Conservation (phyloP, 92 coral and sea anemone species). For the Porites divaricata region DNA sequence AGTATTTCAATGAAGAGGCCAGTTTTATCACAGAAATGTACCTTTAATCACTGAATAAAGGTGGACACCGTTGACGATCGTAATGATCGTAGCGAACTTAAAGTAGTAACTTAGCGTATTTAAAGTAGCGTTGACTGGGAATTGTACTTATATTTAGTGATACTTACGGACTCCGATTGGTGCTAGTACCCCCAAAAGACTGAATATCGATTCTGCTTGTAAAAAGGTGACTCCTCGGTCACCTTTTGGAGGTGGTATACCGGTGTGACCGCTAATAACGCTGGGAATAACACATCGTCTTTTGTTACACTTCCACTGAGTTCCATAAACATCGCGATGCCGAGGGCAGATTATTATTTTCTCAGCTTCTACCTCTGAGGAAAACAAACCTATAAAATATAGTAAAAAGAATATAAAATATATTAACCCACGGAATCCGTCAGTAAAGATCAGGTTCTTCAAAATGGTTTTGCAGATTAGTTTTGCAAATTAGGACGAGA, state of each 20-base stretch:
- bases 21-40: too few relatives aligned
- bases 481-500: too few relatives aligned
- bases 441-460: background rate
- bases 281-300: constrained; percentile 11
- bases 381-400: constrained; percentile 4
- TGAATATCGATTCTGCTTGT: background rate
- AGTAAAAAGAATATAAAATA: background rate
- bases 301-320: constrained; percentile 23
- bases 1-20: too few relatives aligned
- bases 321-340: constrained; percentile 23
- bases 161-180: constrained; percentile 13
- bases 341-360: constrained; percentile 20
- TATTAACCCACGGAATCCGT: background rate
- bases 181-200: background rate
- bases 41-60: too few relatives aligned
- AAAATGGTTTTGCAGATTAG: too few relatives aligned
- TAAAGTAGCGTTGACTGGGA: background rate
- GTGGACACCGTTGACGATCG: too few relatives aligned
- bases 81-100: too few relatives aligned
- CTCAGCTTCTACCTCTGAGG: background rate
- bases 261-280: background rate
- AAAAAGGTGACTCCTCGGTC: constrained; percentile 16
- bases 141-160: background rate
- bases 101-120: too few relatives aligned
- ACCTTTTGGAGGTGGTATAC: constrained; percentile 5